A percentile compares a stretch with the other conserved stretches of the same genome.
These are phyloP conservation scores for Manduca sexta DNA, from an alignment of 1,140 invertebrate genomes.

Conservation along the genomic window DNA sequence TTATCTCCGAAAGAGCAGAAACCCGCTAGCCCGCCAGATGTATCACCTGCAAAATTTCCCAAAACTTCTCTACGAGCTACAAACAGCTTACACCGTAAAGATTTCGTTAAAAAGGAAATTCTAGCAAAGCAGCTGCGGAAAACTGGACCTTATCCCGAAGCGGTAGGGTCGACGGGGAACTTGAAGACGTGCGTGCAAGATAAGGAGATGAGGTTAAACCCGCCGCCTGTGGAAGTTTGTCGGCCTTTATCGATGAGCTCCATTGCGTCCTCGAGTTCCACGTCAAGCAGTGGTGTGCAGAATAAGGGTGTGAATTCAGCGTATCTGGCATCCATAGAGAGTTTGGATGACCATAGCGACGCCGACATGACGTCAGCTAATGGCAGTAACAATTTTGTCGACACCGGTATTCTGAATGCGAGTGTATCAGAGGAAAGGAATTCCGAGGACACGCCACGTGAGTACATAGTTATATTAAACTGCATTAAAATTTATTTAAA, in stretches of 20 bases:
- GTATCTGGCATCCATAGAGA: slow-evolving; percentile 88
- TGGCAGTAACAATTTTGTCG: slow-evolving; percentile 75
- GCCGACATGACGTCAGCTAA: slow-evolving; percentile 73
- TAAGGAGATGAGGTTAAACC: slow-evolving; percentile 51
- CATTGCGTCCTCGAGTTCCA: slow-evolving; percentile 85
- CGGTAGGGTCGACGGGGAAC: slow-evolving; percentile 56
- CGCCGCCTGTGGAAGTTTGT: slow-evolving; percentile 49
- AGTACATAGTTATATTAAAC: slow-evolving; percentile 17
- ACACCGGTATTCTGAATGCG: slow-evolving; percentile 67
- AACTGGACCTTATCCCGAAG: slow-evolving; percentile 52
- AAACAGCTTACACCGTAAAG: slow-evolving; percentile 56
- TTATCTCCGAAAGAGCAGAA: slow-evolving; percentile 54
- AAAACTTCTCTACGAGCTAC: slow-evolving; percentile 39
- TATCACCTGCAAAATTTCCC: slow-evolving; percentile 44
- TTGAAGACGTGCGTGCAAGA: slow-evolving; percentile 43
- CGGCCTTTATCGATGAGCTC: slow-evolving; percentile 88
- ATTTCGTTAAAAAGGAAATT: slow-evolving; percentile 37
- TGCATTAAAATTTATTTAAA: neutral
- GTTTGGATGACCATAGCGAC: slow-evolving; percentile 80
- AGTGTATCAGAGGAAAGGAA: slow-evolving; percentile 62
- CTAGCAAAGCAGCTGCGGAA: slow-evolving; percentile 44
- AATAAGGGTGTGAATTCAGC: slow-evolving; percentile 74
- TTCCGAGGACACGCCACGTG: slow-evolving; percentile 42
- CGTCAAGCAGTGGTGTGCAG: slow-evolving; percentile 76
- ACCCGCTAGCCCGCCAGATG: slow-evolving; percentile 29